Evolutionary conservation across 2,113 vertebrate genomes (phyloP), one percentile per base, ranked within the genome.

Genomic region (Typhlomys cinereus): DNA sequence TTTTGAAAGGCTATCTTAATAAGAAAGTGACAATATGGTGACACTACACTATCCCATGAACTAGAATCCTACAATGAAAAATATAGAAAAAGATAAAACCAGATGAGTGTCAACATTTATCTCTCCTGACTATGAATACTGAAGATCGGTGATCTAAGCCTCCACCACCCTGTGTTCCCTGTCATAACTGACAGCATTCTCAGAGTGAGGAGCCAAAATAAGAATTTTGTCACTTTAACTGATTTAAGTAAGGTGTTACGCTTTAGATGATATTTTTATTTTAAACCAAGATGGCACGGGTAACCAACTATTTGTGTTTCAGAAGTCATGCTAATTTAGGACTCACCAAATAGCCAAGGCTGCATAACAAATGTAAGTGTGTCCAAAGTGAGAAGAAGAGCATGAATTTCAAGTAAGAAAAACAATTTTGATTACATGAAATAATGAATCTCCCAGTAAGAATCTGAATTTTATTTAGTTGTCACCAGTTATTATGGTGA

Each of bases 321-420:
- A 74, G n/a, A 78, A 8, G n/a, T 39, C 31, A 14, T 13, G 14
- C 41, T 31, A 61, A 71, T 89, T 85, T n/a, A 78, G 29, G 27
- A 44, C 21, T n/a, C 5, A 0, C 67, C n/a, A 75, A 36, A 57
- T n/a, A 27, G 4, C 20, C 39, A 73, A 83, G 7, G 23, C 39
- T 6, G 39, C 1, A 0, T 7, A 20, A 34, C 2, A 83, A 27
- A 76, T 36, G 10, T 18, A 6, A 1, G 23, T 18, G 4, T 1
- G 17, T 1, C 7, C 57, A 41, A 70, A 2, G 2, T 80, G 67
- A 64, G 11, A 57, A 80, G 0, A 10, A 17, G 12, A 36, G 31
- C 14, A 75, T 71, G 2, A n/a, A 0, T n/a, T n/a, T n/a, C n/a
- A n/a, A 18, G 12, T 67, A 2, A 41, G 1, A 84, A 25, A 46